Conservation (phyloP, 2,113 vertebrate species). For the Barbus barbus region DNA sequence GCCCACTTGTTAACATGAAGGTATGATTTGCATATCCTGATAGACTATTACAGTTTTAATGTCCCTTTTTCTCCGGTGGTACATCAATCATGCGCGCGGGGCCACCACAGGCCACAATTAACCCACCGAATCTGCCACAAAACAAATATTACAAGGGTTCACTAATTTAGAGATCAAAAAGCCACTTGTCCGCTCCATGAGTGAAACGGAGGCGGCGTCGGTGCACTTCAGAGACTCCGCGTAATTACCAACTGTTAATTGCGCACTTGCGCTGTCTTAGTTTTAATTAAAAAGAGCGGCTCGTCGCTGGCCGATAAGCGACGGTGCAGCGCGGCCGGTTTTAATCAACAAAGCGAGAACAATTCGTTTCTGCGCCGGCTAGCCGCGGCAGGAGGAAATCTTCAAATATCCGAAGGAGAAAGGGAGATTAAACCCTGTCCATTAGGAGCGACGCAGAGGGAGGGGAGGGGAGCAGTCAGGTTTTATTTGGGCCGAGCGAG, state of each 20-base stretch:
- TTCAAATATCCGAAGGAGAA: conserved; percentile 91
- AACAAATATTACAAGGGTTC: conserved; percentile 99
- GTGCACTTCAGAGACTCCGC: conserved; percentile 94
- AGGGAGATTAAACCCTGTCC: conserved; percentile 99
- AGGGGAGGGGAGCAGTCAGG: conserved; percentile 80
- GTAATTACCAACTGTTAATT: conserved; percentile 99
- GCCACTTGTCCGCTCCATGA: conserved; percentile 99
- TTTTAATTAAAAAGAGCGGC: conserved; percentile 99
- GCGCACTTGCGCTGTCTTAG: conserved; percentile 98
- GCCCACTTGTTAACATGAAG: conserved; percentile 87
- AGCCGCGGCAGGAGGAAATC: conserved; percentile 94
- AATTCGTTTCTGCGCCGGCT: conserved; percentile 92
- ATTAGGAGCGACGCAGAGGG: conserved; percentile 32
- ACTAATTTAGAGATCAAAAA: conserved; percentile 99
- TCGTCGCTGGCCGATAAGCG: conserved; percentile 97
- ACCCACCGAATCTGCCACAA: conserved; percentile 95
- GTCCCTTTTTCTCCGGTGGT: conserved; percentile 76
- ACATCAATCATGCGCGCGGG: conserved; percentile 89
- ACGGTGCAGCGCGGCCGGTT: conserved; percentile 86
- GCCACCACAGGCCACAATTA: conserved; percentile 95
- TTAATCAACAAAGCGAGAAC: conserved; percentile 99
- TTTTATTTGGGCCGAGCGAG: conserved; percentile 95
- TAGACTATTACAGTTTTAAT: conserved; percentile 84
- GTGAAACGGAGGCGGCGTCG: conserved; percentile 96
- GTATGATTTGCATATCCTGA: conserved; percentile 88